Conservation (phyloP, 2,797 vertebrate species). For the Podarcis siculus region DNA sequence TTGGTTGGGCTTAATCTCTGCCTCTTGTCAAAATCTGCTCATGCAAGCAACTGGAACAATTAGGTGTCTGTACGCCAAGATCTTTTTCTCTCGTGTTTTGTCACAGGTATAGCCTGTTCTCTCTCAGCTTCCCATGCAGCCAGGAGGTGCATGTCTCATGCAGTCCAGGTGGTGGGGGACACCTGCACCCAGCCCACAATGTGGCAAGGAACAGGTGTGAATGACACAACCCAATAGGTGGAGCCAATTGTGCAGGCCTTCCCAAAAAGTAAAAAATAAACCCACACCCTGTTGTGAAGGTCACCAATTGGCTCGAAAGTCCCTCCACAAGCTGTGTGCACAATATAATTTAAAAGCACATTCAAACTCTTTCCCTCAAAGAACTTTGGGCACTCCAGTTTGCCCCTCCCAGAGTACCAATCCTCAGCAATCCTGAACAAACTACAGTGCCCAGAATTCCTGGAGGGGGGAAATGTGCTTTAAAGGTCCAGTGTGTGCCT, state of each 20-base stretch:
- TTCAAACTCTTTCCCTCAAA: too few species aligned
- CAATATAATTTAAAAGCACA: too few species aligned
- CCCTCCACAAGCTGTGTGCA: too few species aligned
- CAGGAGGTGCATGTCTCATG: too few species aligned
- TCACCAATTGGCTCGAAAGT: neutral
- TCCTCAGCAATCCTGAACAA: too few species aligned
- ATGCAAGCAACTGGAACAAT: conserved; percentile 41
- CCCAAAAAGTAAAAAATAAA: neutral
- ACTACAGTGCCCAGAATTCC: too few species aligned
- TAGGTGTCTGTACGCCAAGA: neutral
- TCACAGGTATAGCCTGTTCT: conserved; percentile 40
- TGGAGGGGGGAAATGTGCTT: too few species aligned
- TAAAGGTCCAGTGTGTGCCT: too few species aligned
- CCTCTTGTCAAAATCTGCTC: conserved; percentile 48
- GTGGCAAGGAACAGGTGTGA: neutral
- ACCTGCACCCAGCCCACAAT: neutral
- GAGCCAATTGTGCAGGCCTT: neutral
- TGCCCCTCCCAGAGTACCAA: too few species aligned
- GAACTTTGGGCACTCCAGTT: too few species aligned
- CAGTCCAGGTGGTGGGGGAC: neutral
- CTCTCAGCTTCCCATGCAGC: neutral
- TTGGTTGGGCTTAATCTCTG: conserved; percentile 41
- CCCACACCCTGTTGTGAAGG: neutral
- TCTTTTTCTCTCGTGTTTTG: conserved; percentile 35
- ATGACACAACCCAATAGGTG: neutral